Evolutionary conservation across 2,113 vertebrate genomes (phyloP), one percentile per base, ranked within the genome.

Genomic region (Solenodon paradoxus): DNA sequence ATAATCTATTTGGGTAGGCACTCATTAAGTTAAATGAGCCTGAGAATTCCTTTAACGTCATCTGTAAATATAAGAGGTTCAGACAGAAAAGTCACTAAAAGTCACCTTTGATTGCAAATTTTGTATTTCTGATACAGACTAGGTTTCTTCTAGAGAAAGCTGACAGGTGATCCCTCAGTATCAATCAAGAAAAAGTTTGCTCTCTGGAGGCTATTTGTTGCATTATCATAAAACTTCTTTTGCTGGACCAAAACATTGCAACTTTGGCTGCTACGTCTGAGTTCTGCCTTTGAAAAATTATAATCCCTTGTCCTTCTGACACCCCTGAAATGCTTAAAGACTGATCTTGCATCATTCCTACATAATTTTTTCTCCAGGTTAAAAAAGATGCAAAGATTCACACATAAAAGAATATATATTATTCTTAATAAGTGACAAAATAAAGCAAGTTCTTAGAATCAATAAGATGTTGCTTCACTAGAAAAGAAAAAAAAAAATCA

Each of bases 401-500:
- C n/a, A n/a, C 47, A 84, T 9, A 75, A 90, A 94, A 92, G 26
- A 80, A 71, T 72, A 12, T 7, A 74, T 22, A 94, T 96, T 75
- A 13, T 74, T 92, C 49, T 77, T 12, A 5, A 66, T 79, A 92
- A 69, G 32, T 47, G 57, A 72, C 42, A 71, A 78, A 85, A 61
- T 83, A 7, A 38, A 86, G 82, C 7, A 78, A 75, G 10, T 51
- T 96, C 63, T 69, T 35, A 69, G 47, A 80, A 94, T 95, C 47
- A 91, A 35, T 71, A 88, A 94, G 1, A 68, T 64, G 63, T 19
- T 71, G 51, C 69, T 74, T 86, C 63, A 78, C 47, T 49, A 86
- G 53, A 78, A 88, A 84, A 85, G 55, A 85, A 79, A 61, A 61
- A n/a, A 30, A 53, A 95, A 95, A 94, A 47, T 82, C 30, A 69